Conservation (phyloP, 2,888 invertebrate species). For the Dilophus febrilis region DNA sequence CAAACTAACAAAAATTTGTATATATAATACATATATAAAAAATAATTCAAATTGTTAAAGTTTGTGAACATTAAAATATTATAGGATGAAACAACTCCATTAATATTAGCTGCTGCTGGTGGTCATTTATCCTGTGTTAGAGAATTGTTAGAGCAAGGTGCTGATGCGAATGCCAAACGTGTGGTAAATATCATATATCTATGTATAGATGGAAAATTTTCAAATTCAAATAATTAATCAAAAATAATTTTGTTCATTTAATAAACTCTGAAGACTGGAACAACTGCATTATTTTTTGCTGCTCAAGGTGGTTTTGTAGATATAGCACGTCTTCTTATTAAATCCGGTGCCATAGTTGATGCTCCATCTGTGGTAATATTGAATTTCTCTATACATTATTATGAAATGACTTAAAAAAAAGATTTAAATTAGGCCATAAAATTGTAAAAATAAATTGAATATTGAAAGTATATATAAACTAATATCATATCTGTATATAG, state of each 20-base stretch:
- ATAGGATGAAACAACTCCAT: constrained; percentile 89
- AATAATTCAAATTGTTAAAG: no score
- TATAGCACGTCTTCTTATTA: constrained; percentile 59
- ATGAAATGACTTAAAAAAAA: constrained; percentile 2
- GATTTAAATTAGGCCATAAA: constrained; percentile 2
- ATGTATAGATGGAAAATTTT: no score
- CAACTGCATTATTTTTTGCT: constrained; percentile 84
- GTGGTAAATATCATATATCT: constrained; percentile 36
- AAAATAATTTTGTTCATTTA: background rate
- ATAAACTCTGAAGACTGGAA: constrained; percentile 53
- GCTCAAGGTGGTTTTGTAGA: constrained; percentile 83
- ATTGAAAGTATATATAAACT: background rate
- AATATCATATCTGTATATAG: constrained; percentile 29
- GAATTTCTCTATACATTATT: constrained; percentile 11
- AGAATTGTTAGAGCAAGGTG: constrained; percentile 78
- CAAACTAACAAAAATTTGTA: no score
- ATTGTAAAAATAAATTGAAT: constrained; percentile 1
- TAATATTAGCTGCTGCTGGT: constrained; percentile 81
- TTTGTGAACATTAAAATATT: no score
- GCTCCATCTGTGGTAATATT: constrained; percentile 54
- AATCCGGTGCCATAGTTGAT: constrained; percentile 61
- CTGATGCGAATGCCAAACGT: constrained; percentile 69
- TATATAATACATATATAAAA: no score
- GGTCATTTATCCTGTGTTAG: constrained; percentile 76
- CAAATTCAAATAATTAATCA: no score